Conservation (phyloP, 35 echinoderm and acorn worm genomes). For the Ptychodera flava region DNA sequence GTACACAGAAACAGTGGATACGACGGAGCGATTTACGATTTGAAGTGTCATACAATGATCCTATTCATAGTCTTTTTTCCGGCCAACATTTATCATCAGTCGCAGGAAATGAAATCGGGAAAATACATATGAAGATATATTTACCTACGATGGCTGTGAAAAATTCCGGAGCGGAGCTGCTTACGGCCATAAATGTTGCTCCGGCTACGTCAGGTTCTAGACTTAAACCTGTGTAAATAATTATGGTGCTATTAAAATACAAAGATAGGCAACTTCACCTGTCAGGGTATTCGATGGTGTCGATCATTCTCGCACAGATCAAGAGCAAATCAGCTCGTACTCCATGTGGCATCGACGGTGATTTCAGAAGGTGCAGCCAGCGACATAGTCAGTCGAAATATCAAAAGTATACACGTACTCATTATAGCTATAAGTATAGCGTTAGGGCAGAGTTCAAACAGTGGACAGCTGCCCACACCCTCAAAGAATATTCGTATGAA, state of each 20-base stretch:
- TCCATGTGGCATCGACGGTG: no score
- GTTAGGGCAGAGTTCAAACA: background rate
- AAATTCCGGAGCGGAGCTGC: slow-evolving; percentile 6
- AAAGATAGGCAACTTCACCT: background rate
- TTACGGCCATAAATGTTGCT: slow-evolving; percentile 14
- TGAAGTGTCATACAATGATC: no score
- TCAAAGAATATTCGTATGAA: no score
- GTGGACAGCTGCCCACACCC: no score
- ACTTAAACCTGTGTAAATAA: background rate
- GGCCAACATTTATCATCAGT: no score
- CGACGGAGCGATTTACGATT: no score
- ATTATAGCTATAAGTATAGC: background rate
- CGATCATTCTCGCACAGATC: background rate
- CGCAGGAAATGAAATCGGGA: no score
- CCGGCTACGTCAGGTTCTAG: slow-evolving; percentile 1
- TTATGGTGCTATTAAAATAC: background rate
- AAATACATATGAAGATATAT: no score
- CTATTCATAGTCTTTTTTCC: no score
- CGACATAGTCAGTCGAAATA: background rate
- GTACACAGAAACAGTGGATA: no score
- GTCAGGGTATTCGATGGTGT: background rate
- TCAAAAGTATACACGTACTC: background rate
- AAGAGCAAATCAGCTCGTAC: background rate
- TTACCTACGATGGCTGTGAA: slow-evolving; percentile 7
- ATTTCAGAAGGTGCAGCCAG: background rate